Evolutionary conservation across 2,888 invertebrate genomes (phyloP).

Genomic region (Drosophila kambysellisi): DNA sequence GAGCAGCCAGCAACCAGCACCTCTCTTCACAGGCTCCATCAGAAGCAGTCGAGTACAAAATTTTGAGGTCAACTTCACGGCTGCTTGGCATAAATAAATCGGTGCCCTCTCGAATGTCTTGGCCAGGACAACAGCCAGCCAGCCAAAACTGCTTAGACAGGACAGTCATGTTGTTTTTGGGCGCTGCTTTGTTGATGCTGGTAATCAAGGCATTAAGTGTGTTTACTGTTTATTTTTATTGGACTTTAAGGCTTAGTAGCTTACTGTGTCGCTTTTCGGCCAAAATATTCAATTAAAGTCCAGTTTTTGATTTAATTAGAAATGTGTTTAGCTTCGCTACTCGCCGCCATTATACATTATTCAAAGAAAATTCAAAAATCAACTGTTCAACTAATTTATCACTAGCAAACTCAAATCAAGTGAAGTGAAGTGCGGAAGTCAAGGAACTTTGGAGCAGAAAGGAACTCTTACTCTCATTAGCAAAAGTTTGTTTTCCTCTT

Average conservation of each 20-base stretch:
- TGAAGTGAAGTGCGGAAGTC: slow-evolving; percentile 39
- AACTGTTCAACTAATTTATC: slow-evolving; percentile 34
- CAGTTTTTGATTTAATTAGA: slow-evolving; percentile 78
- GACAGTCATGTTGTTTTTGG: background rate
- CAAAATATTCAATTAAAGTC: slow-evolving; percentile 72
- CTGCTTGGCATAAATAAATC: slow-evolving; percentile 74
- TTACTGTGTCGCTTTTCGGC: slow-evolving; percentile 52
- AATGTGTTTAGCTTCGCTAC: slow-evolving; percentile 37
- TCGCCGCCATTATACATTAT: slow-evolving; percentile 61
- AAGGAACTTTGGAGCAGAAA: slow-evolving; percentile 48
- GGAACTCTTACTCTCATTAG: slow-evolving; percentile 80
- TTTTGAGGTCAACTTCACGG: slow-evolving; percentile 69
- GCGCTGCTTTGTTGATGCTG: slow-evolving; percentile 47
- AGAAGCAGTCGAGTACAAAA: slow-evolving; percentile 32
- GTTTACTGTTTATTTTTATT: slow-evolving; percentile 81
- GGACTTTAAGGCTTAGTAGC: slow-evolving; percentile 81
- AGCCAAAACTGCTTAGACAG: background rate
- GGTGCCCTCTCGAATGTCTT: slow-evolving; percentile 37
- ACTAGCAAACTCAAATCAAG: slow-evolving; percentile 18
- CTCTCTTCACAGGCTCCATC: background rate
- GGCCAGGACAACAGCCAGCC: slow-evolving; percentile 4
- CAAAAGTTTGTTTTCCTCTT: slow-evolving; percentile 64
- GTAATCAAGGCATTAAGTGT: slow-evolving; percentile 83
- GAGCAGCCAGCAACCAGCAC: background rate
- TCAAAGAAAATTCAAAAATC: slow-evolving; percentile 29